Evolutionary conservation across 1,140 invertebrate genomes (phyloP), one percentile per base, ranked within the genome.

Genomic region (Phymastichus coffea): DNA sequence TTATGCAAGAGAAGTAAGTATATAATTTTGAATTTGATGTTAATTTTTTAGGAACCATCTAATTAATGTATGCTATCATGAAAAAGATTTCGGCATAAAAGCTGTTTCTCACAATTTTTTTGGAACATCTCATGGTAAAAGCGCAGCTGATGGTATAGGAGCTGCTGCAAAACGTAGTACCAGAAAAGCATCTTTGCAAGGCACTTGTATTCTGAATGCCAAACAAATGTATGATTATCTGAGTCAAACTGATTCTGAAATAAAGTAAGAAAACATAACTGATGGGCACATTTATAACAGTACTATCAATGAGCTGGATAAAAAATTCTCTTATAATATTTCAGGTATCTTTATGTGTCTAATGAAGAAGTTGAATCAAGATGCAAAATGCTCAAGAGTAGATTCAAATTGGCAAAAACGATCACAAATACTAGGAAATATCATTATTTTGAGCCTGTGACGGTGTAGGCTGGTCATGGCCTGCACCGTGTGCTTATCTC

Each of bases 71-170:
- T 61, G 30, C 25, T 55, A 44, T 37, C 58, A 54, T 40, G 33
- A 61, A 26, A 47, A 47, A 47, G 58, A 61, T 23, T 61, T 61
- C 35, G 43, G 52, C n/a, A 47, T 61, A 9, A 61, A 48, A 52
- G 25, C 55, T 25, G 25, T 19, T 1, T 61, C 58, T 9, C 47
- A 61, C 30, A 54, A 61, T 30, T 61, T 61, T 54, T 61, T 61
- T 52, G 51, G 40, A 35, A 61, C 58, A 25, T 46, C 49, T 19
- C 51, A 61, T 17, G 58, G 58, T 38, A 61, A 61, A 43, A 54
- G 41, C 20, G 43, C 35, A 15, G 47, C 26, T 37, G 58, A 61
- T 38, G 51, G 49, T 7, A 55, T 48, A 46, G 58, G 58, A 23
- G 51, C 40, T 25, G 35, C 19, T 20, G 41, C 53, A 22, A 55